These are phyloP conservation scores for Anabas testudineus DNA, from an alignment of 2,797 vertebrate genomes.

Conservation along the genomic window DNA sequence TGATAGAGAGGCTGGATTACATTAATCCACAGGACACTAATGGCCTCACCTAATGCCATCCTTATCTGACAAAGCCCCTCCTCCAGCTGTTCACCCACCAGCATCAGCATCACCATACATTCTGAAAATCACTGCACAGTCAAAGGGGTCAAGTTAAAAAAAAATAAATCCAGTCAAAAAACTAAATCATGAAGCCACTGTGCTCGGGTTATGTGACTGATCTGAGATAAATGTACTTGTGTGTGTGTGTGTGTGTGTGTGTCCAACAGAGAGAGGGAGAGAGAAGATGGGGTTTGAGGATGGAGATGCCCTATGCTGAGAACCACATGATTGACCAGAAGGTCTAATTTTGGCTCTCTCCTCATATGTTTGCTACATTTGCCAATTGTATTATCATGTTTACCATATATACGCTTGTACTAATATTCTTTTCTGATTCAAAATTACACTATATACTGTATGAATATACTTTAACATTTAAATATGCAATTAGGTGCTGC, in stretches of 20 bases:
- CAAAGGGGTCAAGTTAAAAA: slow-evolving; percentile 27
- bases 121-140: slow-evolving; percentile 28
- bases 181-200: not conserved
- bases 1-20: slow-evolving; percentile 86
- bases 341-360: slow-evolving; percentile 36
- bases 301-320: slow-evolving; percentile 41
- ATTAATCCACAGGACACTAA: slow-evolving; percentile 87
- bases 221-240: not conserved
- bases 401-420: too few relatives aligned
- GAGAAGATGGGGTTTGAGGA: slow-evolving; percentile 2
- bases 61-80: slow-evolving; percentile 81
- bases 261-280: slow-evolving; percentile 6
- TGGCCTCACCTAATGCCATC: slow-evolving; percentile 86
- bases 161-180: slow-evolving; percentile 36
- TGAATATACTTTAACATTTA: too few relatives aligned
- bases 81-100: slow-evolving; percentile 67
- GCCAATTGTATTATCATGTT: too few relatives aligned
- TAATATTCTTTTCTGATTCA: too few relatives aligned
- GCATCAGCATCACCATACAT: slow-evolving; percentile 22
- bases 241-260: slow-evolving; percentile 14
- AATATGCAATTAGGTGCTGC: too few relatives aligned
- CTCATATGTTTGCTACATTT: not conserved
- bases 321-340: slow-evolving; percentile 63
- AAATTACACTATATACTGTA: too few relatives aligned
- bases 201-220: slow-evolving; percentile 12